These are phyloP conservation scores for Sula dactylatra DNA, from an alignment of 2,113 vertebrate genomes.

Conservation along the genomic window DNA sequence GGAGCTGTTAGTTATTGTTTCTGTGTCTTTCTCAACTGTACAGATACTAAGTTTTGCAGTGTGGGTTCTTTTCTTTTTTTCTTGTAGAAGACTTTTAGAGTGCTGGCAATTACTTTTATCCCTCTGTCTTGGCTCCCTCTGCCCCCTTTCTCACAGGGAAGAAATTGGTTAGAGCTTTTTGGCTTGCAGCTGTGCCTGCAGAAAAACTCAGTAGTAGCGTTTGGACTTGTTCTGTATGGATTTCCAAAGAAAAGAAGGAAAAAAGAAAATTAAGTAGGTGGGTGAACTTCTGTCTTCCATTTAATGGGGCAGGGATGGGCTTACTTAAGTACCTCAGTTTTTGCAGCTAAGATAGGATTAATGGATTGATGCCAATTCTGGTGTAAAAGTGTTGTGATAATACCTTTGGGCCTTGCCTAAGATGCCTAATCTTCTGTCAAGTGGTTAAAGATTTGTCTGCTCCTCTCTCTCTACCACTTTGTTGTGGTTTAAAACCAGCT, in stretches of 20 bases:
- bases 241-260: background rate
- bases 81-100: background rate
- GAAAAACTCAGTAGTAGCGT: background rate
- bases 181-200: background rate
- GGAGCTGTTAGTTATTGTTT: constrained; percentile 48
- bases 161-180: background rate
- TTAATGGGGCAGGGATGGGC: background rate
- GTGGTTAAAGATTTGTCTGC: background rate
- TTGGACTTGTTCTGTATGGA: background rate
- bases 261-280: background rate
- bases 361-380: background rate
- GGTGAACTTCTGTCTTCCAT: background rate
- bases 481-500: too few species aligned
- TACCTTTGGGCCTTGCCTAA: background rate
- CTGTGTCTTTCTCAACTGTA: constrained; percentile 18
- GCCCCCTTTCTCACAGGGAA: background rate
- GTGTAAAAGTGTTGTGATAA: background rate
- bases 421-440: background rate
- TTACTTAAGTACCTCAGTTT: background rate
- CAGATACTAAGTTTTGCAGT: background rate
- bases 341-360: background rate
- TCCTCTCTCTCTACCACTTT: background rate
- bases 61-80: background rate
- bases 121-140: background rate
- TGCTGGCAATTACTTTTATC: background rate